Evolutionary conservation across 2,113 vertebrate species (phyloP).

Genomic region (Onychostruthus taczanowskii): DNA sequence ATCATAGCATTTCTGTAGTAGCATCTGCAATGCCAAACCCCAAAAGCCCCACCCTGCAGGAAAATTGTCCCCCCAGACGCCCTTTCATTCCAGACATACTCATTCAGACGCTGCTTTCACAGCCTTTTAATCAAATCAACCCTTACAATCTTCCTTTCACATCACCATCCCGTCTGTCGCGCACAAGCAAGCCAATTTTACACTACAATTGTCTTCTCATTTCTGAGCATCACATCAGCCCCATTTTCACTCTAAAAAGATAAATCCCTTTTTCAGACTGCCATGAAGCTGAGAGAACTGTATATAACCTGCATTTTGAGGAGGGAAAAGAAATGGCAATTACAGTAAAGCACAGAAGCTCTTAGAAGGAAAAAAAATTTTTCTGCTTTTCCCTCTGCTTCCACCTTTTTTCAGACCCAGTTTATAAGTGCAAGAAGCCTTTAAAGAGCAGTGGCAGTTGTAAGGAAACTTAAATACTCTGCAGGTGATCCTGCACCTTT

Average conservation of each 20-base stretch:
- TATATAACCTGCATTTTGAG: neutral
- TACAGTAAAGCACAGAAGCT: neutral
- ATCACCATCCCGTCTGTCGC: neutral
- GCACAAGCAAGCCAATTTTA: constrained; percentile 27
- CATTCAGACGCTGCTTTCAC: neutral
- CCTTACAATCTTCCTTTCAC: constrained; percentile 44
- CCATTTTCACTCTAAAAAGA: neutral
- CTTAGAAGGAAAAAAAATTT: neutral
- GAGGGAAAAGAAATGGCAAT: neutral
- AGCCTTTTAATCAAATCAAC: constrained; percentile 46
- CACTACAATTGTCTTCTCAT: constrained; percentile 31
- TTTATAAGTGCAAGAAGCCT: neutral
- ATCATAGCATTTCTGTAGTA: neutral
- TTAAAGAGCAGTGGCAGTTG: neutral
- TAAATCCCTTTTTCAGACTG: constrained; percentile 4
- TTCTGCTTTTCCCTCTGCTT: neutral
- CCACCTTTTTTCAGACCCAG: neutral
- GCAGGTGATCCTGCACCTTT: neutral
- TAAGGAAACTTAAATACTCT: neutral
- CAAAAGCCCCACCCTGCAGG: neutral
- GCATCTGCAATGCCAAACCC: neutral
- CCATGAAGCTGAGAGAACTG: neutral
- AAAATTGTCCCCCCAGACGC: neutral
- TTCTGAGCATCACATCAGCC: constrained; percentile 22
- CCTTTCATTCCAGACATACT: constrained; percentile 31